Evolutionary conservation across 1,140 invertebrate species (phyloP).

Genomic region (Musca domestica): DNA sequence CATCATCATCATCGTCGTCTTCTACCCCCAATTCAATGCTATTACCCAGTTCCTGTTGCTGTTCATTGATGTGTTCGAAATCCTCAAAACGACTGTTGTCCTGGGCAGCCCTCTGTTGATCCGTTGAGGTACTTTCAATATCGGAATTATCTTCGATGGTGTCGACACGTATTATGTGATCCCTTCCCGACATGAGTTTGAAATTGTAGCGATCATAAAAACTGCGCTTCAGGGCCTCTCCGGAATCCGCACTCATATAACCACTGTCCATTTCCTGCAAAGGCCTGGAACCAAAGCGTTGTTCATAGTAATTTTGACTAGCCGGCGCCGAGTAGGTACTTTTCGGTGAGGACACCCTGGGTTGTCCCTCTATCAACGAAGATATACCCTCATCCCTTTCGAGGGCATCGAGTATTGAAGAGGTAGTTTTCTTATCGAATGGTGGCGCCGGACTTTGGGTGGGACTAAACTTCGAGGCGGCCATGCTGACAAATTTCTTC

Average conservation of each 20-base stretch:
- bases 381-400: slow-evolving; percentile 48
- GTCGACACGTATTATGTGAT: slow-evolving; percentile 46
- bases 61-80: slow-evolving; percentile 48
- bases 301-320: slow-evolving; percentile 47
- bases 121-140: slow-evolving; percentile 29
- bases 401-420: slow-evolving; percentile 37
- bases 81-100: slow-evolving; percentile 42
- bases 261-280: slow-evolving; percentile 61
- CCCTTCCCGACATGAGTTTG: slow-evolving; percentile 39
- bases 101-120: slow-evolving; percentile 27
- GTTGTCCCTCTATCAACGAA: slow-evolving; percentile 48
- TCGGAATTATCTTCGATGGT: slow-evolving; percentile 52
- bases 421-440: slow-evolving; percentile 37
- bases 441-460: slow-evolving; percentile 47
- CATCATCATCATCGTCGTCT: background rate
- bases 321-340: slow-evolving; percentile 31
- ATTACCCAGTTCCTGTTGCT: slow-evolving; percentile 20
- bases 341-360: slow-evolving; percentile 27
- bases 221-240: slow-evolving; percentile 53
- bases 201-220: slow-evolving; percentile 53
- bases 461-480: slow-evolving; percentile 51
- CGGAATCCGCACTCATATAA: slow-evolving; percentile 75
- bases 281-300: slow-evolving; percentile 36
- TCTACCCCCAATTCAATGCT: background rate
- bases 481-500: slow-evolving; percentile 53